Percentiles rank a stretch among this genome's conserved stretches.
phyloP scores from a whole-genome alignment of 2,888 invertebrate genomes.

The Craniophora ligustri region DNA sequence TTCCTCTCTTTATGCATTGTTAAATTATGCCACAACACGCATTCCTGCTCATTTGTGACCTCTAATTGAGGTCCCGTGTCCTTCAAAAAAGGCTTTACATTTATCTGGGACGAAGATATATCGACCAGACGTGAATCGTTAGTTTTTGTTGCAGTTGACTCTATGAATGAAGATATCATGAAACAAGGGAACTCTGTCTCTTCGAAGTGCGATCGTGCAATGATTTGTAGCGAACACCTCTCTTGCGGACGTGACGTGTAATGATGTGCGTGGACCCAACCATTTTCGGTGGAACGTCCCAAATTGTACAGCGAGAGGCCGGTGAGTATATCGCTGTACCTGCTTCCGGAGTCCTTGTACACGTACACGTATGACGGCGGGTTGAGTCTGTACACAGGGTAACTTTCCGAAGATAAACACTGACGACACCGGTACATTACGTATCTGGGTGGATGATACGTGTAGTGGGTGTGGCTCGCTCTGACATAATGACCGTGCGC shows the following conservation, averaged over 20 bases:
- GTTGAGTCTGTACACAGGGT: conserved; percentile 79
- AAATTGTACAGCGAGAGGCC: conserved; percentile 82
- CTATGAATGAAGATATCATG: conserved; percentile 79
- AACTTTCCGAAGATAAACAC: conserved; percentile 69
- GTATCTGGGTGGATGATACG: conserved; percentile 79
- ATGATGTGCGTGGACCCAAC: conserved; percentile 61
- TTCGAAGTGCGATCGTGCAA: conserved; percentile 71
- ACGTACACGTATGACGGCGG: conserved; percentile 80
- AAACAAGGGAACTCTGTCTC: conserved; percentile 79
- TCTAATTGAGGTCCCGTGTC: conserved; percentile 63
- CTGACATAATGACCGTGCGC: conserved; percentile 65
- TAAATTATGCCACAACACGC: conserved; percentile 80
- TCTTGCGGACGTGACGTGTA: conserved; percentile 69
- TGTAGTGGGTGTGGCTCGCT: conserved; percentile 74
- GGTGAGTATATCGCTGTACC: conserved; percentile 74
- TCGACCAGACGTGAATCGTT: conserved; percentile 65
- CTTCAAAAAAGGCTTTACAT: conserved; percentile 69
- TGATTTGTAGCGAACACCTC: conserved; percentile 77
- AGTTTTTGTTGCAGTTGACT: conserved; percentile 53
- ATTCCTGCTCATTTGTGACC: conserved; percentile 73
- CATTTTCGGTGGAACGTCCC: conserved; percentile 69
- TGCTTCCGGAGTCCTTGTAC: conserved; percentile 73
- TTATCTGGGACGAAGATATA: conserved; percentile 71
- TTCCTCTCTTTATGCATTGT: conserved; percentile 68
- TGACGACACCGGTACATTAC: conserved; percentile 75